A percentile compares a stretch with the other conserved stretches of the same genome.
Conservation (phyloP, 2,113 vertebrate species). For the Jaculus jaculus region DNA sequence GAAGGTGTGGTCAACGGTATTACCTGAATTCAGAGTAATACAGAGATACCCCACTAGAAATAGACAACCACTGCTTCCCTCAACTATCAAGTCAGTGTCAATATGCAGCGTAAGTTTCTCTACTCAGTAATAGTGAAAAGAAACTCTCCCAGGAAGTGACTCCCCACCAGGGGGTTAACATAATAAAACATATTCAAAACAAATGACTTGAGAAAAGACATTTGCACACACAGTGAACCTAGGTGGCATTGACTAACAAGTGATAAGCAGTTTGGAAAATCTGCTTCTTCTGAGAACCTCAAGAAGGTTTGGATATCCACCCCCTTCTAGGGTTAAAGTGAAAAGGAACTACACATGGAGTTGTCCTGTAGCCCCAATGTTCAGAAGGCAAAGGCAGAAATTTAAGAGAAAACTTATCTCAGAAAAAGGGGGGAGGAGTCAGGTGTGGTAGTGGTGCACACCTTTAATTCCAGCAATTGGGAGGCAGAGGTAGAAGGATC, state of each 20-base stretch:
- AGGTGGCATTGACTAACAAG: background rate
- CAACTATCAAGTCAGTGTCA: background rate
- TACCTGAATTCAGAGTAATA: background rate
- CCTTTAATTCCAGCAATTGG: no score
- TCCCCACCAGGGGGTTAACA: background rate
- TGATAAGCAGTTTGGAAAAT: background rate
- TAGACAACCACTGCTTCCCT: background rate
- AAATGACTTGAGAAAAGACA: background rate
- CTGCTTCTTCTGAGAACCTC: background rate
- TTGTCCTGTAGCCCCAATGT: background rate
- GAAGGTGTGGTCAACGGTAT: background rate
- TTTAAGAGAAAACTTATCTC: background rate
- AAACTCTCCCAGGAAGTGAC: background rate
- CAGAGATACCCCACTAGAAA: background rate
- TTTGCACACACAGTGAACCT: background rate
- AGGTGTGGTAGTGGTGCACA: no score
- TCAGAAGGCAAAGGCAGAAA: background rate
- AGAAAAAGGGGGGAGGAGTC: background rate
- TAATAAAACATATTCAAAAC: background rate
- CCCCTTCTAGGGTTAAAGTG: background rate
- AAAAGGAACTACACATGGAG: background rate
- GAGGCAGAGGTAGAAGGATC: no score
- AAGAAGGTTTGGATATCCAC: background rate
- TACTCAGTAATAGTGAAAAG: background rate
- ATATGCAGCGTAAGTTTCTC: background rate